Evolutionary conservation across 2,797 vertebrate species (phyloP).

Genomic region (Enteromius anoplus): DNA sequence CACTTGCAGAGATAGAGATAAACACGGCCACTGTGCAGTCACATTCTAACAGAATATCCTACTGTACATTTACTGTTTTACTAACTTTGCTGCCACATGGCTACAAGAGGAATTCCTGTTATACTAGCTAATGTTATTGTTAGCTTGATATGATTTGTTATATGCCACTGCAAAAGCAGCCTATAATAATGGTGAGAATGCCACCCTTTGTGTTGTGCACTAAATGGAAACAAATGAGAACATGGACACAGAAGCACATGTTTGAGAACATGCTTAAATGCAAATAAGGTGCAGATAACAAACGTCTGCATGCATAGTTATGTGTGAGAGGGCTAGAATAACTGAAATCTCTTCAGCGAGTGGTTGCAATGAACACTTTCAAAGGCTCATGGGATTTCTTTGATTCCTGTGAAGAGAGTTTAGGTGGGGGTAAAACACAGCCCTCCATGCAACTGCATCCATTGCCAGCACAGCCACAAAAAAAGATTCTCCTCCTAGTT

Average conservation of each 20-base stretch:
- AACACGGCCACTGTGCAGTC: slow-evolving; percentile 1
- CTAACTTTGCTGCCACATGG: neutral
- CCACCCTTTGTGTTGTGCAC: neutral
- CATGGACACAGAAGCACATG: neutral
- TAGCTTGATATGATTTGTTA: neutral
- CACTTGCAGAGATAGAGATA: slow-evolving; percentile 29
- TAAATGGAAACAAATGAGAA: neutral
- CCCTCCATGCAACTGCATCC: neutral
- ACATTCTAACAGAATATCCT: slow-evolving; percentile 33
- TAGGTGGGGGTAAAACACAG: neutral
- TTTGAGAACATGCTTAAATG: slow-evolving; percentile 6
- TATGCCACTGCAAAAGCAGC: neutral
- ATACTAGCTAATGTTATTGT: neutral
- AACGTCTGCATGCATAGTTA: neutral
- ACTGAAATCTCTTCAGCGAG: slow-evolving; percentile 6
- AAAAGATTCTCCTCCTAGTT: neutral
- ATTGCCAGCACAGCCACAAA: slow-evolving; percentile 1
- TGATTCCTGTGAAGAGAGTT: slow-evolving; percentile 11
- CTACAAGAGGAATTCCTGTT: neutral
- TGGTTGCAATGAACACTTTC: slow-evolving; percentile 15
- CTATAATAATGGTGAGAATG: neutral
- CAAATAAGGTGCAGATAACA: neutral
- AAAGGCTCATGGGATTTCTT: slow-evolving; percentile 36
- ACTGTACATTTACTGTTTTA: neutral
- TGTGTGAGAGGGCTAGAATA: slow-evolving; percentile 18